A percentile compares a stretch with the other conserved stretches of the same genome.
phyloP scores from a whole-genome alignment of 2,113 vertebrate genomes.

The Corythoichthys haematopterus region DNA sequence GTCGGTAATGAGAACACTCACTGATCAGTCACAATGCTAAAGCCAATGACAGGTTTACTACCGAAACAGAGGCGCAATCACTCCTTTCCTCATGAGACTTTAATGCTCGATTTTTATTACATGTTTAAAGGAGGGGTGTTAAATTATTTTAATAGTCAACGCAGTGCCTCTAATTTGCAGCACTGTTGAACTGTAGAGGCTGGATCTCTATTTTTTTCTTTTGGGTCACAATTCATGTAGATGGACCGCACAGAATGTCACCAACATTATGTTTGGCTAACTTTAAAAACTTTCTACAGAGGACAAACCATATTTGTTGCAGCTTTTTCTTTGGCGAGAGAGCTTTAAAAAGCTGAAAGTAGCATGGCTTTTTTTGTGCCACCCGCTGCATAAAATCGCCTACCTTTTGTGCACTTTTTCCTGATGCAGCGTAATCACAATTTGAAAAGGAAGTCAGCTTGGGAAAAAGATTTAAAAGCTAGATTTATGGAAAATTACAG shows the following conservation, averaged over 20 bases:
- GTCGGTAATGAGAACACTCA: neutral
- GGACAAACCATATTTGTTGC: neutral
- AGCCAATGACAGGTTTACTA: constrained; percentile 1
- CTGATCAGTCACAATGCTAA: constrained; percentile 8
- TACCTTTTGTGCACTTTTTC: neutral
- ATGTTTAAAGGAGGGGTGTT: constrained; percentile 9
- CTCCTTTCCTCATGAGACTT: constrained; percentile 10
- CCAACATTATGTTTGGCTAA: constrained; percentile 2
- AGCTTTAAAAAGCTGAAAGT: neutral
- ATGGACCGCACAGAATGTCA: neutral
- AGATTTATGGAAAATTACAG: neutral
- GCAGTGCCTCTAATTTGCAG: constrained; percentile 1
- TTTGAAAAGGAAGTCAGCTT: neutral
- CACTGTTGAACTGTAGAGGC: neutral
- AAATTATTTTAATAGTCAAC: constrained; percentile 10
- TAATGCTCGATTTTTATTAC: constrained; percentile 9
- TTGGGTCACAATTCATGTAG: neutral
- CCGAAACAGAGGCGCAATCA: constrained; percentile 5
- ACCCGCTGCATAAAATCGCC: neutral
- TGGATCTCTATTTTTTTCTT: neutral
- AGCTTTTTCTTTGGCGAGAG: neutral
- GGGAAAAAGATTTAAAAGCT: neutral
- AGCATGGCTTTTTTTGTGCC: neutral
- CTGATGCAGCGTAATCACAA: neutral
- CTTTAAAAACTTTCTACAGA: neutral